Conservation (phyloP, 1,140 invertebrate genomes). For the Caenorhabditis briggsae region DNA sequence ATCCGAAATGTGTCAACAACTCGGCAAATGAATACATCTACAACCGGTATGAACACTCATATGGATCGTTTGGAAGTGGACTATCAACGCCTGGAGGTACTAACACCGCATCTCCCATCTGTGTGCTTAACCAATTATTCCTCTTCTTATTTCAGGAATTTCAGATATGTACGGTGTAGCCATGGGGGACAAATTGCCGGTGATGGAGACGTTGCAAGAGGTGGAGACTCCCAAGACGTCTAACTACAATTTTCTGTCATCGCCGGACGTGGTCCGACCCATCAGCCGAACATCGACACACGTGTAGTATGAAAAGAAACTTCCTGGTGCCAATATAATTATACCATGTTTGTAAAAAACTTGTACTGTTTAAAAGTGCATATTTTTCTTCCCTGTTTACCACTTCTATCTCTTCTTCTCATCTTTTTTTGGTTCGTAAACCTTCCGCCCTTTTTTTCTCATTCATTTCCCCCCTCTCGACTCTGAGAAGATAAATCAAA, state of each 20-base stretch:
- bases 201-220: slow-evolving; percentile 71
- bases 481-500: not conserved
- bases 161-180: slow-evolving; percentile 52
- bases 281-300: slow-evolving; percentile 71
- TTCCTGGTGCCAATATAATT: slow-evolving; percentile 51
- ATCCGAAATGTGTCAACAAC: slow-evolving; percentile 62
- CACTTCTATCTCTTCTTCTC: not conserved
- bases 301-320: slow-evolving; percentile 58
- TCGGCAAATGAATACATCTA: slow-evolving; percentile 58
- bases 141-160: slow-evolving; percentile 51
- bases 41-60: slow-evolving; percentile 66
- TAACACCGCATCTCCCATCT: not conserved
- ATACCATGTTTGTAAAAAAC: not conserved
- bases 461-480: too few relatives aligned
- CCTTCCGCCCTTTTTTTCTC: too few relatives aligned
- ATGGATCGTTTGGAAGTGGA: slow-evolving; percentile 67
- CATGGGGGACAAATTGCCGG: slow-evolving; percentile 62
- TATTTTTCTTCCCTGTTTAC: not conserved
- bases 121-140: slow-evolving; percentile 13
- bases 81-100: slow-evolving; percentile 57
- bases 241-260: slow-evolving; percentile 62
- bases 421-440: too few relatives aligned
- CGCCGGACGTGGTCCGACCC: slow-evolving; percentile 63
- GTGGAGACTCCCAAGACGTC: slow-evolving; percentile 72
- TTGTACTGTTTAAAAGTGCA: slow-evolving; percentile 17